Base-by-base conservation (phyloP, 2,888 invertebrate genomes). In the Iphiclides podalirius region DNA sequence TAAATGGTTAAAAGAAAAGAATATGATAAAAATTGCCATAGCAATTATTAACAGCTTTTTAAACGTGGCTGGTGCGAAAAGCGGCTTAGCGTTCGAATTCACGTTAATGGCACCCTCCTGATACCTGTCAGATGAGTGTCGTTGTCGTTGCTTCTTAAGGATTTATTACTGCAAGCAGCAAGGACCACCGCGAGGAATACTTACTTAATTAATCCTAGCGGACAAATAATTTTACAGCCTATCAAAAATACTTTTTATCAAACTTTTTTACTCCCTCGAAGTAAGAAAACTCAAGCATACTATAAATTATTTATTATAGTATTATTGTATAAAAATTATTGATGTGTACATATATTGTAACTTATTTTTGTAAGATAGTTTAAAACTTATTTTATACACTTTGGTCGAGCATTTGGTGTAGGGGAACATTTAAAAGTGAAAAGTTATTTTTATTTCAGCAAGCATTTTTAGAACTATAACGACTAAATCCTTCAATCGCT, bases 51-150 rank as follows among this genome's bases (percentile, higher is more conserved):
- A 41, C n/a, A 28, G 13, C 17, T 47, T 28, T 20, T 20, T 3
- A n/a, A n/a, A n/a, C n/a, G n/a, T n/a, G n/a, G n/a, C n/a, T n/a
- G n/a, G n/a, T n/a, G 69, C 62, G 68, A 68, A 72, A 75, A 63
- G 66, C 66, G 35, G 35, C 50, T 34, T 36, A 45, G 33, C 20
- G 15, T 14, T 17, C 28, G 70, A 72, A 73, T 63, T 65, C 66
- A 60, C 71, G 71, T 74, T 83, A 84, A 83, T 83, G 81, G 84
- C 61, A 64, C 64, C 65, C 64, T 63, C 63, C 59, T 60, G 64
- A 70, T 68, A 72, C 69, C 75, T 80, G 84, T 82, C 84, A 72
- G 83, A 79, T 84, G 73, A 83, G 64, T 81, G 83, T 81, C 82
- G 59, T 58, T 55, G 58, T 57, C 23, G 13, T 20, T 14, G 59